phyloP scores from a whole-genome alignment of 2,888 invertebrate species.

The Sipha maydis region DNA sequence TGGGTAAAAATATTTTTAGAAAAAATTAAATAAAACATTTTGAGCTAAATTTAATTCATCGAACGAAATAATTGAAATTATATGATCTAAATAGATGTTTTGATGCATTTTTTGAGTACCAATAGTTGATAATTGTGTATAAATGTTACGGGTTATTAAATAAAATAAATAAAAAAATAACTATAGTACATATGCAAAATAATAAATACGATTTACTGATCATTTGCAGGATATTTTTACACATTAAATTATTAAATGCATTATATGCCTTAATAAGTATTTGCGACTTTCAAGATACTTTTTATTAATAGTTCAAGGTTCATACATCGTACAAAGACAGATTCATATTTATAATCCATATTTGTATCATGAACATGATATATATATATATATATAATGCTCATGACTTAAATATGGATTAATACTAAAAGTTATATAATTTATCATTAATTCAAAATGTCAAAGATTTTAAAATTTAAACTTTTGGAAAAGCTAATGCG shows the following conservation, averaged over 20 bases:
- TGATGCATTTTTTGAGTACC: too few relatives aligned
- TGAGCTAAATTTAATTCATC: too few relatives aligned
- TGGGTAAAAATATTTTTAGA: too few relatives aligned
- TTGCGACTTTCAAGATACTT: neutral
- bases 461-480: neutral
- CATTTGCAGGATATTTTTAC: neutral
- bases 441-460: neutral
- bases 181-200: too few relatives aligned
- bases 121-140: too few relatives aligned
- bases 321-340: neutral
- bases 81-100: too few relatives aligned
- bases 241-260: neutral
- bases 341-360: neutral
- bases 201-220: neutral
- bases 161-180: too few relatives aligned
- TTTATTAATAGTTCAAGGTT: neutral
- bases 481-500: neutral
- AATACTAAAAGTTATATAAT: neutral
- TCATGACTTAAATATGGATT: neutral
- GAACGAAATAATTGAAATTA: too few relatives aligned
- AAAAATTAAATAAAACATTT: too few relatives aligned
- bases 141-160: too few relatives aligned
- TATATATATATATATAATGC: neutral
- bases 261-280: neutral
- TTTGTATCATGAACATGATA: too few relatives aligned